Conservation (phyloP, 92 coral and sea anemone genomes). For the Palythoa caribaeorum region DNA sequence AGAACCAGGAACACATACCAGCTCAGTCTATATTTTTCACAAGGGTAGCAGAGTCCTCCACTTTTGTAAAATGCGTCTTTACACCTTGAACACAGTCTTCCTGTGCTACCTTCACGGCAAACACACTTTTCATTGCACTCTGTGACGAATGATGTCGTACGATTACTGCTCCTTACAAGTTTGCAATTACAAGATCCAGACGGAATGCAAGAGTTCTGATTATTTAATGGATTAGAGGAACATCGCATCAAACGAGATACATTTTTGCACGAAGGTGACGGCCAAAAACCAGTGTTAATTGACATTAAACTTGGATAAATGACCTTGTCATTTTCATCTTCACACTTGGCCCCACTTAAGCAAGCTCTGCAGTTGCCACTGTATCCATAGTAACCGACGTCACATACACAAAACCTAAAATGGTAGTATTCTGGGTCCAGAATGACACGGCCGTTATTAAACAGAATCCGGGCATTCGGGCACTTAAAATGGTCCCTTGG, state of each 20-base stretch:
- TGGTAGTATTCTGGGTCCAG: constrained; percentile 69
- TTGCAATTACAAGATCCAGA: constrained; percentile 51
- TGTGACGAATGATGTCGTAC: constrained; percentile 20
- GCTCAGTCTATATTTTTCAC: constrained; percentile 45
- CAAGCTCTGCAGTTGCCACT: constrained; percentile 61
- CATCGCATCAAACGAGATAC: constrained; percentile 63
- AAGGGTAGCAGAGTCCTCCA: constrained; percentile 62
- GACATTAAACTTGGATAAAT: constrained; percentile 53
- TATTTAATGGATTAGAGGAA: constrained; percentile 6
- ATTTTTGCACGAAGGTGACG: constrained; percentile 58
- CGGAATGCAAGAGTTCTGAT: constrained; percentile 63
- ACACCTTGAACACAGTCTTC: constrained; percentile 69
- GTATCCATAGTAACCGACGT: constrained; percentile 61
- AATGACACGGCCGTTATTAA: constrained; percentile 65
- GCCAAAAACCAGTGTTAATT: constrained; percentile 64
- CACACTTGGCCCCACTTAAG: constrained; percentile 62
- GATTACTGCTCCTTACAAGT: not conserved
- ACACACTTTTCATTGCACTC: constrained; percentile 53
- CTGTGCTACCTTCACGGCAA: constrained; percentile 63
- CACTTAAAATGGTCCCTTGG: constrained; percentile 49
- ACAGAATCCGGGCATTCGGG: constrained; percentile 59
- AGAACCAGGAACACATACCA: constrained; percentile 59
- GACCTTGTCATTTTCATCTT: not conserved
- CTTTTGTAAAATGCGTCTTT: constrained; percentile 53
- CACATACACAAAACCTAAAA: constrained; percentile 62